phyloP scores from a whole-genome alignment of 2,113 vertebrate species.

The Corythornis madagascariensis region DNA sequence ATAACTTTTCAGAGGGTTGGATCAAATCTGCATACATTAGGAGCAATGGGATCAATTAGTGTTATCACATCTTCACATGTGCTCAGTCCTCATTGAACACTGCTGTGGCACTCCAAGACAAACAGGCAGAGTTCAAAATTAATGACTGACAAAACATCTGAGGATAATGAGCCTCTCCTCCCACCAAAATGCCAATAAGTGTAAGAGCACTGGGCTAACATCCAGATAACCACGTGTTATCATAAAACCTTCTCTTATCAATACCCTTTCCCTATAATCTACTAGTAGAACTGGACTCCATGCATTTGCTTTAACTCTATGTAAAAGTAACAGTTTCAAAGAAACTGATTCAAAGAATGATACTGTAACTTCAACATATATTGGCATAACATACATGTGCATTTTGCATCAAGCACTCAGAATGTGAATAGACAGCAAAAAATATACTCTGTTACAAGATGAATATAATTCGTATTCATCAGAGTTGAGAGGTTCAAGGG shows the following conservation, averaged over 20 bases:
- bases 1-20: background rate
- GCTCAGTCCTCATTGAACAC: background rate
- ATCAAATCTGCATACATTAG: background rate
- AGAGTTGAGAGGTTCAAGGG: background rate
- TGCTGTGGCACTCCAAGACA: background rate
- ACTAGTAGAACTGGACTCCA: background rate
- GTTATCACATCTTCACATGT: background rate
- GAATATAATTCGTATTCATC: background rate
- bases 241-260: background rate
- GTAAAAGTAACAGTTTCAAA: background rate
- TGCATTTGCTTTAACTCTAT: background rate
- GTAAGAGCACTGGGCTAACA: background rate
- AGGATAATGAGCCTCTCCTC: background rate
- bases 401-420: background rate
- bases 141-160: background rate
- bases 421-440: background rate
- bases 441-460: background rate
- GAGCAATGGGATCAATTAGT: background rate
- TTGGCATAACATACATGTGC: accelerated
- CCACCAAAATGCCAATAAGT: conserved; percentile 9
- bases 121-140: conserved; percentile 5
- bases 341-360: background rate
- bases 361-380: background rate
- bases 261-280: background rate
- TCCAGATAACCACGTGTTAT: background rate